Conservation (phyloP, 2,113 vertebrate genomes). For the Pseudonaja textilis region DNA sequence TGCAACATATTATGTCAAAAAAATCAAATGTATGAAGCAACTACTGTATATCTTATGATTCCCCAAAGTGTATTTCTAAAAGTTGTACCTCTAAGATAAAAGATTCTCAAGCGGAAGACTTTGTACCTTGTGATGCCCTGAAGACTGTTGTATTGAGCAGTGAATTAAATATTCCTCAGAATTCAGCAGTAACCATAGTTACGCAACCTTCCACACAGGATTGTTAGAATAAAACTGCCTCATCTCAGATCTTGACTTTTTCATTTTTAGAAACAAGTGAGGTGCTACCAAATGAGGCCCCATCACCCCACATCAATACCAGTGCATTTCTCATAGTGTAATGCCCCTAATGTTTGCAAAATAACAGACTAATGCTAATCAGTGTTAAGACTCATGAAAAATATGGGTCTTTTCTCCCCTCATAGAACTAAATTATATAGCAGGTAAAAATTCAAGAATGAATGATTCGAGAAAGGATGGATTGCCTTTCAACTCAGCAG, state of each 20-base stretch:
- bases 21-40: neutral
- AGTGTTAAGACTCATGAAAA: neutral
- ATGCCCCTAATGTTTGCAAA: neutral
- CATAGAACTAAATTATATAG: neutral
- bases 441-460: neutral
- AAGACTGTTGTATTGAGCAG: conserved; percentile 21
- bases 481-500: neutral
- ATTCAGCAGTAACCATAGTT: conserved; percentile 25
- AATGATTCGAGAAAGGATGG: neutral
- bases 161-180: conserved; percentile 41
- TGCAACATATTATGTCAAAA: neutral
- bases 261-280: conserved; percentile 29
- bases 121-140: neutral
- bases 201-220: conserved; percentile 32
- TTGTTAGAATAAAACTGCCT: conserved; percentile 47
- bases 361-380: neutral
- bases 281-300: neutral
- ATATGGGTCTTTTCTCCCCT: neutral
- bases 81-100: neutral
- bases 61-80: neutral
- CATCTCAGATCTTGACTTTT: conserved; percentile 58
- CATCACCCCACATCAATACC: neutral
- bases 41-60: neutral
- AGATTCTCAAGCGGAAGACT: neutral
- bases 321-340: neutral